Evolutionary conservation across 2,797 vertebrate species (phyloP), one percentile per base, ranked within the genome.

Genomic region (Pangasius sanitwongsei): DNA sequence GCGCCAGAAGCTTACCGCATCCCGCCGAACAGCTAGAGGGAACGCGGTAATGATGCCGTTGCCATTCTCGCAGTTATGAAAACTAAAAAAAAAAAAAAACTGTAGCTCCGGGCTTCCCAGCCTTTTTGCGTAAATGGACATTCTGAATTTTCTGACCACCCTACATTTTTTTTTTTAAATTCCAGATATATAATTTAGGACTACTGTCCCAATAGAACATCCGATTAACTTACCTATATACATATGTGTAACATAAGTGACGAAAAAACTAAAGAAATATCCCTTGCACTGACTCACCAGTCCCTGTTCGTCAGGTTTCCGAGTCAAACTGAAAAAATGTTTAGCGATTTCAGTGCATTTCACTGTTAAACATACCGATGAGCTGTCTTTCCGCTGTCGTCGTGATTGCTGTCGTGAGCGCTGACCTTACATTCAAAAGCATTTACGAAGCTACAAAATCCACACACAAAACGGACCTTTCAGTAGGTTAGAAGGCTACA

Each of bases 1-100:
- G 59, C 81, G 65, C 18, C 82, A 67, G 82, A 48, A 67, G 61
- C 80, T 82, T 41, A 59, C 31, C 55, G 13, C 37, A 83, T 44
- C 59, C 59, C 37, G 37, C 59, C n/a, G 37, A 63, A 63, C 59
- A 44, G 28, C 82, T 67, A 31, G 28, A 67, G 2, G 67, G 23
- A 83, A 63, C 81, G 63, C 44, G 20, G 6, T 61, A 41, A 83
- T 63, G 34, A 83, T 25, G 37, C 23, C 81, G 44, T 44, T 18
- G 57, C 81, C 81, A 28, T 83, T 8, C 81, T 44, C 25, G 48
- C 81, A 15, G 31, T 25, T 61, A 41, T 25, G 11, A 82, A 82
- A 61, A 82, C 34, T 57, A n/a, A 16, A 9, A 41, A 16, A 41
- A 28, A 16, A 28, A 7, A 6, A 59, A 15, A 41, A 28, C 1